Conservation (phyloP, 2,888 invertebrate species). For the Seira ritae region DNA sequence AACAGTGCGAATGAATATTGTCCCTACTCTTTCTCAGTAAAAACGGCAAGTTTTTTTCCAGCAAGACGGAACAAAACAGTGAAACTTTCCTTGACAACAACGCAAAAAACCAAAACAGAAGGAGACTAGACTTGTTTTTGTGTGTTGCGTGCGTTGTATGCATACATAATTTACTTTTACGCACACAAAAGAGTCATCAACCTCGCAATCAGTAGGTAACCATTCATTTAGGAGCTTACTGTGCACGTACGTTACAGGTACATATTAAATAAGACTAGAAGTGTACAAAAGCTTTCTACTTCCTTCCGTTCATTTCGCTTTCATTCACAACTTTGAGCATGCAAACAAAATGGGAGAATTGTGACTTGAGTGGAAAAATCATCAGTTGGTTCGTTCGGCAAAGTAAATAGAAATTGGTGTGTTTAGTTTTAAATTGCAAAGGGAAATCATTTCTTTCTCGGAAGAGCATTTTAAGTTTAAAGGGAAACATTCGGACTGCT, state of each 20-base stretch:
- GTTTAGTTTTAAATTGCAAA: too few species aligned
- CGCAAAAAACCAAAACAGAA: constrained; percentile 31
- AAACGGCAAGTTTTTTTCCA: constrained; percentile 22
- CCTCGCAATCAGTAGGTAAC: constrained; percentile 2
- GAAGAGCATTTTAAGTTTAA: too few species aligned
- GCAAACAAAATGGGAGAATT: neutral
- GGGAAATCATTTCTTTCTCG: too few species aligned
- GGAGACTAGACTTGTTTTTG: neutral
- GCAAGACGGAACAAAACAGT: neutral
- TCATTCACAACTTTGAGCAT: constrained; percentile 9
- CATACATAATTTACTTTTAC: constrained; percentile 13
- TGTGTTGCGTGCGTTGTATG: constrained; percentile 16
- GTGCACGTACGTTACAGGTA: too few species aligned
- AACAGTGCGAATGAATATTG: too few species aligned
- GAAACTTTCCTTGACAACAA: constrained; percentile 25
- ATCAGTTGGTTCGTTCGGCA: too few species aligned
- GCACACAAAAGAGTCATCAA: constrained; percentile 55
- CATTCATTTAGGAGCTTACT: too few species aligned
- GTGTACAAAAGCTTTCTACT: neutral
- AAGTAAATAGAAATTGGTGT: too few species aligned
- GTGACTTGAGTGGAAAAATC: neutral
- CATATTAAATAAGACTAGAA: too few species aligned
- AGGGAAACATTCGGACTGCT: too few species aligned
- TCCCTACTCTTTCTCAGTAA: neutral
- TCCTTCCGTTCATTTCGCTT: constrained; percentile 20